A percentile compares a stretch with the other conserved stretches of the same genome.
Evolutionary conservation across 2,888 invertebrate genomes (phyloP).

Genomic region (Apamea sordens): DNA sequence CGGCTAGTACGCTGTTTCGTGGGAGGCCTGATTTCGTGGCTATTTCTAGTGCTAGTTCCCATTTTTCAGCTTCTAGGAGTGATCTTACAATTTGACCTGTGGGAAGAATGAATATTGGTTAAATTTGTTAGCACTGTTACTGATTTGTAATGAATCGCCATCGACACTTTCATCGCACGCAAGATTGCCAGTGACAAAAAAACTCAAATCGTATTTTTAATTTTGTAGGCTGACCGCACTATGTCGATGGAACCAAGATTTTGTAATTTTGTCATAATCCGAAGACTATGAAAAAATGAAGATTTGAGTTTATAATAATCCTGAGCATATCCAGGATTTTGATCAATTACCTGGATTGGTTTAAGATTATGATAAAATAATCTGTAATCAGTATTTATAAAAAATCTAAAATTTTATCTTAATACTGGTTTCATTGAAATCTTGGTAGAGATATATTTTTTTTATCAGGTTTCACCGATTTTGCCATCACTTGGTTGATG

Average conservation of each 20-base stretch:
- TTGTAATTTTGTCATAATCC: not conserved
- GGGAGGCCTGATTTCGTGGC: constrained; percentile 96
- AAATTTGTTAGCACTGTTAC: not conserved
- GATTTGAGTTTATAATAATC: not conserved
- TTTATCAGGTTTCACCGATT: not conserved
- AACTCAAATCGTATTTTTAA: not conserved
- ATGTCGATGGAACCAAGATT: not conserved
- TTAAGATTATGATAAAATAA: not conserved
- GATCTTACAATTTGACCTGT: constrained; percentile 92
- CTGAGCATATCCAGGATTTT: not conserved
- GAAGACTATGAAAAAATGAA: not conserved
- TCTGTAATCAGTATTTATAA: too few species aligned
- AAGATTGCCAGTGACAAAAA: not conserved
- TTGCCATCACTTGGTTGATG: not conserved
- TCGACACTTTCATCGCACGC: not conserved
- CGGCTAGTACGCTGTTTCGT: constrained; percentile 94
- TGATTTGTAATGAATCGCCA: not conserved
- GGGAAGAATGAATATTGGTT: not conserved
- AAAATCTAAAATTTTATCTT: too few species aligned
- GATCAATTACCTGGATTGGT: not conserved
- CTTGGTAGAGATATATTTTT: not conserved
- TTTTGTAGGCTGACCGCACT: not conserved
- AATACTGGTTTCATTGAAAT: not conserved
- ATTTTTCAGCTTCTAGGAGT: constrained; percentile 95
- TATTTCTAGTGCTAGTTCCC: constrained; percentile 95